Evolutionary conservation across 2,888 invertebrate genomes (phyloP), one percentile per base, ranked within the genome.

Genomic region (Autographa gamma): DNA sequence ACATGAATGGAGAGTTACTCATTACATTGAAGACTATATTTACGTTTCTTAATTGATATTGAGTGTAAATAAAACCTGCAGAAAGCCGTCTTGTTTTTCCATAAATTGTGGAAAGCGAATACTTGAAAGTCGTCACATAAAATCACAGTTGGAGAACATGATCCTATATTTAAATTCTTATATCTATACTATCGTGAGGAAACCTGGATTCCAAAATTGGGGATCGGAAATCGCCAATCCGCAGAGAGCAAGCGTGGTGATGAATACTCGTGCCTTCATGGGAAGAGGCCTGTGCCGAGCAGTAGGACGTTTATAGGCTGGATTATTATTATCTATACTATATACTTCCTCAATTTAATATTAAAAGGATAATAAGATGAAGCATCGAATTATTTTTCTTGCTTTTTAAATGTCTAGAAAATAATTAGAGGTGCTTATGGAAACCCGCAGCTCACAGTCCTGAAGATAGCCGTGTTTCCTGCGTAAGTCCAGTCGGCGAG

Each of bases 381-480:
- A 41, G 13, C 13, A 1, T 14, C 13, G 41, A 11, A 13, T 13
- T 16, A 43, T 43, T 14, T 16, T 43, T 16, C 2, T 16, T 16
- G 16, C 2, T 34, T 5, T 34, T 34, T 34, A 34, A 5, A 34
- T 34, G 6, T 34, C 34, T 2, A 3, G 14, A 2, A 43, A 58
- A 32, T 31, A 31, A 59, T 32, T 59, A 32, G 0, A 32, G 32
- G 63, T 31, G 56, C 31, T 66, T 90, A 82, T 94, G 95, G 92
- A 92, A 85, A 93, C 90, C 13, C 31, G 67, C 69, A 58, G 60
- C 80, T 76, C 85, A 82, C 86, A 83, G 86, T 86, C 88, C 88
- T 86, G 89, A 85, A 80, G 86, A 87, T 86, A 88, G 88, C 89
- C 93, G 88, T 93, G 90, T 89, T 93, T 95, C 94, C 95, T 91